phyloP scores from a whole-genome alignment of 2,888 invertebrate species.

The Dynastes tityus region DNA sequence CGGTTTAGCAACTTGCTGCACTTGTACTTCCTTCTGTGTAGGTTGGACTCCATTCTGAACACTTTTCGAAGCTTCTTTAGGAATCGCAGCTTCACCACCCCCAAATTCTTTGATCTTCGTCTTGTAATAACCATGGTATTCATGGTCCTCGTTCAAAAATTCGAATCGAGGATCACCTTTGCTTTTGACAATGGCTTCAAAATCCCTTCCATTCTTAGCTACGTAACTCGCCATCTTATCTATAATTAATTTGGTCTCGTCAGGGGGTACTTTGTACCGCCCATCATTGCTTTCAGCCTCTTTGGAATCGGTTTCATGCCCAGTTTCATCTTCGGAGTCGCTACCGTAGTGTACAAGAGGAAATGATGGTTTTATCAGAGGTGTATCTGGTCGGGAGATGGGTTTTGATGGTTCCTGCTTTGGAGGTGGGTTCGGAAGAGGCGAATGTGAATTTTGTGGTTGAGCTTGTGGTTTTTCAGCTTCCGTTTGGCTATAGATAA shows the following conservation, averaged over 20 bases:
- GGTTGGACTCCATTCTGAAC: slow-evolving; percentile 37
- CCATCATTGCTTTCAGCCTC: slow-evolving; percentile 52
- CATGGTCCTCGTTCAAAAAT: slow-evolving; percentile 85
- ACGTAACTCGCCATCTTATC: slow-evolving; percentile 98
- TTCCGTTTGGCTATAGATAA: slow-evolving; percentile 66
- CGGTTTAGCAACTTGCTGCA: slow-evolving; percentile 53
- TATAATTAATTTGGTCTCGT: slow-evolving; percentile 88
- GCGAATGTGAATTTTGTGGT: not conserved
- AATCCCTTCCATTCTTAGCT: slow-evolving; percentile 94
- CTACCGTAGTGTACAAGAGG: slow-evolving; percentile 66
- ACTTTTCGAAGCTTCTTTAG: slow-evolving; percentile 65
- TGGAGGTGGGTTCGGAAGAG: not conserved
- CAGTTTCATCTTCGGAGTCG: slow-evolving; percentile 63
- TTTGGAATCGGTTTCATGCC: slow-evolving; percentile 56
- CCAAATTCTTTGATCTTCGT: slow-evolving; percentile 75
- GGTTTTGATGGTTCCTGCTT: slow-evolving; percentile 32
- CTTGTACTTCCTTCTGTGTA: slow-evolving; percentile 13
- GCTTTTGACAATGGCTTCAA: slow-evolving; percentile 89
- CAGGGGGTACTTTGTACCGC: slow-evolving; percentile 77
- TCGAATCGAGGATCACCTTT: slow-evolving; percentile 91
- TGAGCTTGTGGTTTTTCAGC: slow-evolving; percentile 6
- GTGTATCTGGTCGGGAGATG: slow-evolving; percentile 11
- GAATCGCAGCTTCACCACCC: slow-evolving; percentile 64
- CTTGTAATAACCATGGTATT: slow-evolving; percentile 87
- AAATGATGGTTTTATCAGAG: slow-evolving; percentile 41